Conservation (phyloP, 1,140 invertebrate genomes). For the Sminthurinus signatus region DNA sequence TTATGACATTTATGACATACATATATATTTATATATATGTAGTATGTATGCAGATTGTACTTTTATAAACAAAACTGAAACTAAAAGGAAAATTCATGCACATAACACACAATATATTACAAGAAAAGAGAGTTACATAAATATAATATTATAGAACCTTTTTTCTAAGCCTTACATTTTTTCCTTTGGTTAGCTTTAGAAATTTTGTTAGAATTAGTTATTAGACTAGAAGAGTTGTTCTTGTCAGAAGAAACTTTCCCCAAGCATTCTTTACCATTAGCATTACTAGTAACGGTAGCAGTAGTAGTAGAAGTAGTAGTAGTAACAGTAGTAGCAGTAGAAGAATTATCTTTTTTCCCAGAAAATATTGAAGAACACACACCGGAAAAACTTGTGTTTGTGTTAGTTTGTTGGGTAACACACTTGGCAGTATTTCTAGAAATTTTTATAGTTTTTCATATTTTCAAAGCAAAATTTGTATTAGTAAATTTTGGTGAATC, state of each 20-base stretch:
- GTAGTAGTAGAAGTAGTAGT: too few relatives aligned
- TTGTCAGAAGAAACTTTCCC: conserved; percentile 8
- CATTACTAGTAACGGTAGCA: background rate
- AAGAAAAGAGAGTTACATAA: too few relatives aligned
- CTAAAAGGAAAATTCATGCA: background rate
- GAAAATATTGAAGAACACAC: conserved; percentile 30
- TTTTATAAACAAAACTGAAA: background rate
- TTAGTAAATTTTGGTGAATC: conserved; percentile 15
- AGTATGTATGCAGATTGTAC: too few relatives aligned
- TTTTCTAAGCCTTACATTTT: conserved; percentile 3
- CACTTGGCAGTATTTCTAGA: conserved; percentile 27
- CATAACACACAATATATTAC: conserved; percentile 4
- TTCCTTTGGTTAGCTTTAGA: conserved; percentile 11
- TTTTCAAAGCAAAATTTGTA: too few relatives aligned
- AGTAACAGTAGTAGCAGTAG: too few relatives aligned
- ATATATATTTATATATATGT: too few relatives aligned
- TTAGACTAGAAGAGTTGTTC: conserved; percentile 3
- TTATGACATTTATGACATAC: too few relatives aligned
- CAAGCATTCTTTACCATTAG: conserved; percentile 17
- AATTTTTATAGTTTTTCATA: background rate
- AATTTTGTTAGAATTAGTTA: conserved; percentile 14
- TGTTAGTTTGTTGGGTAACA: conserved; percentile 27
- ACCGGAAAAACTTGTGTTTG: conserved; percentile 27
- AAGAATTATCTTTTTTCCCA: conserved; percentile 21
- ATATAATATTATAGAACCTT: too few relatives aligned